These are phyloP conservation scores for Drosophila antonietae DNA, from an alignment of 2,888 invertebrate species.

Conservation along the genomic window DNA sequence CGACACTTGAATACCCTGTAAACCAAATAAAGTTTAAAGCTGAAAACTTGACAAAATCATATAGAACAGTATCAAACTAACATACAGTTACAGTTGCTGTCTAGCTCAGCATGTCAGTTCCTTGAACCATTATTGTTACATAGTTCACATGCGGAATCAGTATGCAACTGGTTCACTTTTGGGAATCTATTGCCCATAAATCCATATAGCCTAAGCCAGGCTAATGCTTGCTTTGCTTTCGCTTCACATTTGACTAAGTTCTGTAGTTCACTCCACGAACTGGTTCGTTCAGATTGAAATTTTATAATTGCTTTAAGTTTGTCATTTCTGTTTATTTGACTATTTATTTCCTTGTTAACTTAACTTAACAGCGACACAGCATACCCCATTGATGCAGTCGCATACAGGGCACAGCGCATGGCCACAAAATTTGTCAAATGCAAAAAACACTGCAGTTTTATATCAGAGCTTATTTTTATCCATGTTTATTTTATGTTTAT, in stretches of 20 bases:
- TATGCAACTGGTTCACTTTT: not conserved
- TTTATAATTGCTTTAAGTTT: not conserved
- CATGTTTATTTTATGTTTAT: slow-evolving; percentile 62
- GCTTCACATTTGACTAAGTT: too few species aligned
- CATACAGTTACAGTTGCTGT: too few species aligned
- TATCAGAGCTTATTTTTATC: slow-evolving; percentile 53
- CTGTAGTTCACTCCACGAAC: not conserved
- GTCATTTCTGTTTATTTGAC: not conserved
- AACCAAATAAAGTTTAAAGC: too few species aligned
- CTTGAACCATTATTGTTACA: not conserved
- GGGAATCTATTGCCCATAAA: not conserved
- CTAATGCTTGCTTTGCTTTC: not conserved
- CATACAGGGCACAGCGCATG: slow-evolving; percentile 28
- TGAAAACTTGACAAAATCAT: not conserved
- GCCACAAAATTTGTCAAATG: slow-evolving; percentile 71
- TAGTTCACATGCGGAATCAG: not conserved
- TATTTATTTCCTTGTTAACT: not conserved
- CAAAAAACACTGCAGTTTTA: slow-evolving; percentile 67
- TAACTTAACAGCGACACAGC: too few species aligned
- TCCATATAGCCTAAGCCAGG: not conserved
- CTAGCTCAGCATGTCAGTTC: not conserved
- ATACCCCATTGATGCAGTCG: not conserved
- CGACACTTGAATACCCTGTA: slow-evolving; percentile 22
- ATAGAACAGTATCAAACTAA: not conserved
- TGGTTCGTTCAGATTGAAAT: not conserved